Evolutionary conservation across 1,140 invertebrate species (phyloP).

Genomic region (Conopomorpha cramerella): DNA sequence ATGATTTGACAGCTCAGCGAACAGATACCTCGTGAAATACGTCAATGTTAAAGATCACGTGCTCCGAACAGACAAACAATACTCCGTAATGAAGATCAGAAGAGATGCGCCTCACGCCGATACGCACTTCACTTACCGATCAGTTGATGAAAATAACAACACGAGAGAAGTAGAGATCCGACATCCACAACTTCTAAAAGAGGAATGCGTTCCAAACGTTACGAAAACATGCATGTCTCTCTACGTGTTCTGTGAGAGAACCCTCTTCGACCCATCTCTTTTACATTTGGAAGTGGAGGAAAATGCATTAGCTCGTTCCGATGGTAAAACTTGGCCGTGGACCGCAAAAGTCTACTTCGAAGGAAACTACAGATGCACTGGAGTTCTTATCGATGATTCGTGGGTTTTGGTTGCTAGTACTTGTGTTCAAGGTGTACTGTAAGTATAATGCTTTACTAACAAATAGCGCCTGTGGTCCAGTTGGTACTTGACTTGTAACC

Average conservation of each 20-base stretch:
- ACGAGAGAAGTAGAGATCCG: constrained; percentile 19
- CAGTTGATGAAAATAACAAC: constrained; percentile 10
- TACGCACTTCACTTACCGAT: constrained; percentile 27
- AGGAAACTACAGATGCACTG: constrained; percentile 68
- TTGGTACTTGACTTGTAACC: too few relatives aligned
- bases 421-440: constrained; percentile 62
- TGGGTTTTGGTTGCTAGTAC: constrained; percentile 67
- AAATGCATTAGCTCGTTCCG: constrained; percentile 10
- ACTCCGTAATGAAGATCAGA: constrained; percentile 20
- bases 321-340: constrained; percentile 64
- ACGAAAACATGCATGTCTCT: constrained; percentile 44
- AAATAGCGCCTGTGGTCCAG: not conserved
- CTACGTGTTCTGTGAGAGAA: constrained; percentile 34
- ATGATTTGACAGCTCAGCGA: constrained; percentile 29
- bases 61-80: constrained; percentile 6
- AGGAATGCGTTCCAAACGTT: constrained; percentile 40
- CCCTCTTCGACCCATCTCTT: too few relatives aligned
- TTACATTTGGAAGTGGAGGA: constrained; percentile 1
- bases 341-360: constrained; percentile 69
- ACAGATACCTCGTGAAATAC: constrained; percentile 34
- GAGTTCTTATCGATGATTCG: constrained; percentile 64
- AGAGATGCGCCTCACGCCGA: constrained; percentile 14
- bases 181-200: constrained; percentile 31
- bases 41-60: constrained; percentile 29
- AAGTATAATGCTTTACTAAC: constrained; percentile 16